phyloP scores from a whole-genome alignment of 30 jellyfish, hydroid and myxozoan species.

The Nemopilema nomurai region DNA sequence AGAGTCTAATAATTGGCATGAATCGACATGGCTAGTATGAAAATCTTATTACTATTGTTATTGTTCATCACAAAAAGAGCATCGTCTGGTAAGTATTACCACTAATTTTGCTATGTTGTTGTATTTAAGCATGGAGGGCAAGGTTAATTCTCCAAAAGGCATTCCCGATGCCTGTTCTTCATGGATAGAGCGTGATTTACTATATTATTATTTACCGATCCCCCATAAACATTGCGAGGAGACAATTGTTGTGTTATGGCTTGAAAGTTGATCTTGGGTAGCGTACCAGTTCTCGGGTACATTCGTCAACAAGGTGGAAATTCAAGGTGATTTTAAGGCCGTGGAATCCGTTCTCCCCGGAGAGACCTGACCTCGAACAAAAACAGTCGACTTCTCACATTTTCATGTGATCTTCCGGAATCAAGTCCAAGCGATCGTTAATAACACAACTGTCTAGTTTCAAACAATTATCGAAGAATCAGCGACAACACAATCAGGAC shows the following conservation, averaged over 20 bases:
- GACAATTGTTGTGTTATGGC: neutral
- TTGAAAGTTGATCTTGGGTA: neutral
- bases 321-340: conserved; percentile 6
- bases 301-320: neutral
- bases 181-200: conserved; percentile 15
- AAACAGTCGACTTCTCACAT: conserved; percentile 35
- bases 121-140: neutral
- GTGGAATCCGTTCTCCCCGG: conserved; percentile 6
- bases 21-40: conserved; percentile 60
- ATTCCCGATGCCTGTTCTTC: conserved; percentile 8
- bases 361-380: conserved; percentile 16
- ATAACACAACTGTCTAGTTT: conserved; percentile 56
- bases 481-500: conserved; percentile 10
- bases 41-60: conserved; percentile 43
- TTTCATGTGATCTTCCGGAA: conserved; percentile 58
- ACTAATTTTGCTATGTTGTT: neutral
- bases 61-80: conserved; percentile 32
- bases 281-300: neutral
- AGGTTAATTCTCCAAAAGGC: neutral
- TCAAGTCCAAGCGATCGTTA: conserved; percentile 45
- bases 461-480: conserved; percentile 22
- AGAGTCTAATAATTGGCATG: conserved; percentile 34
- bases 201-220: neutral
- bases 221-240: neutral
- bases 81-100: conserved; percentile 38